These are phyloP conservation scores for Peromyscus nudipes DNA, from an alignment of 2,797 vertebrate genomes.

Conservation along the genomic window DNA sequence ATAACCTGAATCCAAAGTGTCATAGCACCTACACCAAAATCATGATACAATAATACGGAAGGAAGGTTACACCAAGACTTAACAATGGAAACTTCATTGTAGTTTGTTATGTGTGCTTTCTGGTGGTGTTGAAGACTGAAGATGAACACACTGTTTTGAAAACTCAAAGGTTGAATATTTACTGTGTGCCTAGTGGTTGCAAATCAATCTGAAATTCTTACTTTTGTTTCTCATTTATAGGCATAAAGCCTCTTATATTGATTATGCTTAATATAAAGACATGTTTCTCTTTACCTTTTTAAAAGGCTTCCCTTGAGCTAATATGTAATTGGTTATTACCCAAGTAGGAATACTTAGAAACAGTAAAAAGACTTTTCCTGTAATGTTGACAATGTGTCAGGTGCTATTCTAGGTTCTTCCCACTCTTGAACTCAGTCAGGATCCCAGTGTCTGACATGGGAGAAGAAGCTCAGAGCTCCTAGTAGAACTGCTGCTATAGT, in stretches of 20 bases:
- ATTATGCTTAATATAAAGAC: not conserved
- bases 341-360: not conserved
- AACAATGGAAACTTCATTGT: not conserved
- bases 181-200: not conserved
- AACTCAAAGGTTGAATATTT: not conserved
- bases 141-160: not conserved
- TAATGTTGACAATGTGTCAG: not conserved
- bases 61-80: constrained; percentile 20
- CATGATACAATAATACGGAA: constrained; percentile 47
- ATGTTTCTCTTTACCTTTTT: not conserved
- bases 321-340: not conserved
- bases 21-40: constrained; percentile 23
- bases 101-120: not conserved
- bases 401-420: not conserved
- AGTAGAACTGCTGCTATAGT: not conserved
- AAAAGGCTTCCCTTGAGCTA: not conserved
- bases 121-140: not conserved
- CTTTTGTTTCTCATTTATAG: not conserved
- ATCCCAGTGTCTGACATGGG: not conserved
- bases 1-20: constrained; percentile 71
- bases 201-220: constrained; percentile 7
- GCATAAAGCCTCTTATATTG: not conserved
- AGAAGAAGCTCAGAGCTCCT: not conserved
- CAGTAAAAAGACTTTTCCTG: not conserved
- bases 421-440: not conserved